Evolutionary conservation across 2,888 invertebrate genomes (phyloP), one percentile per base, ranked within the genome.

Genomic region (Acronicta aceris): DNA sequence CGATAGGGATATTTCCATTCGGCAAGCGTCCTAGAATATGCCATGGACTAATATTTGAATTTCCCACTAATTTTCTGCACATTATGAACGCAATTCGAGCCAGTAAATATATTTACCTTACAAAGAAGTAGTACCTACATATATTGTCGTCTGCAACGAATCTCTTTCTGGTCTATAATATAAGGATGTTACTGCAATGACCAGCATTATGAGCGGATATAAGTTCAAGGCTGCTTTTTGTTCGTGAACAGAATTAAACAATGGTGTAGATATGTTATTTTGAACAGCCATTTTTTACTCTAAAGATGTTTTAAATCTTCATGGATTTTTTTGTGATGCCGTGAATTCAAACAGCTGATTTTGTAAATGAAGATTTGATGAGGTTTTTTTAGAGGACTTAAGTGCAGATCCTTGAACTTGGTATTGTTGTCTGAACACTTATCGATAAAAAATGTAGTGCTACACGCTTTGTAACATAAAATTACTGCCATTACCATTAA

Each of bases 211-310:
- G 65, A 27, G 42, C 38, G 17, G 53, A 36, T 21, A n/a, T 17
- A 9, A 49, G 64, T 66, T 65, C 67, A 59, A 53, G 66, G 66
- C 8, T 30, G 30, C 16, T 51, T 42, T 41, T 53, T 30, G 33
- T 47, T 57, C 38, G 36, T 36, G 51, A 43, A 40, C 43, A 33
- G 17, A 13, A 27, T 10, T 12, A 54, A 15, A 66, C 53, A 65
- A 54, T 50, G 21, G 45, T 36, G 6, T 42, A n/a, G n/a, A n/a
- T n/a, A 52, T 50, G 33, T 33, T 33, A 43, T 33, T 30, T 42
- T 27, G 41, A 17, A 30, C 42, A 43, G 10, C 42, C 12, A 33
- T 17, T 52, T 33, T 43, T 46, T 46, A 46, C 15, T 45, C 27
- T 36, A 2, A 12, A 5, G 46, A 30, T 1, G 46, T 16, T 30